Evolutionary conservation across 2,888 invertebrate genomes (phyloP), one percentile per base, ranked within the genome.

Genomic region (Lissocephala sabroskyi): DNA sequence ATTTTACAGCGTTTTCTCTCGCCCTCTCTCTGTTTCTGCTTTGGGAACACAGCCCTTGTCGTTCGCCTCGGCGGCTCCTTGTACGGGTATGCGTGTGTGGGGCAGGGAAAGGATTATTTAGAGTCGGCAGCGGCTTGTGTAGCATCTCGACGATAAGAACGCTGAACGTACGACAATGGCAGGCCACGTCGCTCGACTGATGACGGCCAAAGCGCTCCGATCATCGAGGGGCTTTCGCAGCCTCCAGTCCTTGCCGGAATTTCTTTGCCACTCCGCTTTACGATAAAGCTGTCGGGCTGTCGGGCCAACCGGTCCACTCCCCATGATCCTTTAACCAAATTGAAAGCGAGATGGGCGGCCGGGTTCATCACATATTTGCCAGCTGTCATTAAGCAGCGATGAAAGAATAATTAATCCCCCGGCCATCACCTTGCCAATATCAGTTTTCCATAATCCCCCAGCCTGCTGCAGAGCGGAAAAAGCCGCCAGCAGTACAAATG

Each of bases 41-140:
- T 23, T 3, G 23, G 4, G 3, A 7, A 23, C 23, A 5, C 35
- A 13, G 35, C 10, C 7, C n/a, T n/a, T n/a, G n/a, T n/a, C n/a
- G n/a, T n/a, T n/a, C n/a, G 5, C 16, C 16, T 35, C 9, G 5
- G 14, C 35, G 14, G 16, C 35, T 35, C 35, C 16, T 35, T 35
- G 16, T 14, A 1, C 33, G 35, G 14, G 16, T 16, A 16, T 23
- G 23, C 33, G 9, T 33, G 13, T 33, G 55, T 71, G 66, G 68
- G 60, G 77, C 53, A 56, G 57, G 60, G 71, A 66, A 73, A 62
- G 78, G 73, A 77, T 77, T 73, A 73, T 78, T 78, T 75, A 75
- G 75, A 70, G 75, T 71, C 73, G 75, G 71, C 75, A 57, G 71
- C 78, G 75, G 75, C 73, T 75, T 78, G 78, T 62, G 47, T n/a